phyloP scores from a whole-genome alignment of 2,113 vertebrate species.

The Sphyrna mokarran region DNA sequence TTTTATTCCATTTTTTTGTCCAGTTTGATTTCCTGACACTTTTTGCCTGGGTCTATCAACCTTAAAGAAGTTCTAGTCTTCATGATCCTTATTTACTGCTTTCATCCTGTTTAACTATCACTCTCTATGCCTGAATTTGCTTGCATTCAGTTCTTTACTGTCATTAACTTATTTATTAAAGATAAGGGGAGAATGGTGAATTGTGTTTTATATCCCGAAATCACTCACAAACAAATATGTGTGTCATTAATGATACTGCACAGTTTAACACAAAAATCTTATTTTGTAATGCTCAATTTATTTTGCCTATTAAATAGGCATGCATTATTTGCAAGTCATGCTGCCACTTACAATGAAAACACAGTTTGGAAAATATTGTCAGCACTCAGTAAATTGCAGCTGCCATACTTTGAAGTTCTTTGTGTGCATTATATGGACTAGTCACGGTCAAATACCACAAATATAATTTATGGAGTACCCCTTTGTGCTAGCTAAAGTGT shows the following conservation, averaged over 20 bases:
- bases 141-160: background rate
- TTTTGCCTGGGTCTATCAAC: background rate
- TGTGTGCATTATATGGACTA: background rate
- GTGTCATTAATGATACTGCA: background rate
- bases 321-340: background rate
- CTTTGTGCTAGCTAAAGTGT: background rate
- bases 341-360: background rate
- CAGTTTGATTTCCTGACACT: background rate
- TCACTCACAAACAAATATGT: background rate
- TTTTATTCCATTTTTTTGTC: background rate
- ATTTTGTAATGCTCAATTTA: background rate
- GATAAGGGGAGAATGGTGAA: background rate
- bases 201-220: background rate
- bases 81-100: background rate
- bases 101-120: background rate
- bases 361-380: background rate
- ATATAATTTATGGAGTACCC: background rate
- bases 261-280: slow-evolving; percentile 4
- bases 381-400: slow-evolving; percentile 1
- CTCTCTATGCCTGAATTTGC: background rate
- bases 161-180: background rate
- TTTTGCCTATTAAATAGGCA: background rate
- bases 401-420: background rate
- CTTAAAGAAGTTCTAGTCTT: background rate
- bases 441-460: slow-evolving; percentile 16